Conservation (phyloP, 2,797 vertebrate species). For the Knipowitschia caucasica region DNA sequence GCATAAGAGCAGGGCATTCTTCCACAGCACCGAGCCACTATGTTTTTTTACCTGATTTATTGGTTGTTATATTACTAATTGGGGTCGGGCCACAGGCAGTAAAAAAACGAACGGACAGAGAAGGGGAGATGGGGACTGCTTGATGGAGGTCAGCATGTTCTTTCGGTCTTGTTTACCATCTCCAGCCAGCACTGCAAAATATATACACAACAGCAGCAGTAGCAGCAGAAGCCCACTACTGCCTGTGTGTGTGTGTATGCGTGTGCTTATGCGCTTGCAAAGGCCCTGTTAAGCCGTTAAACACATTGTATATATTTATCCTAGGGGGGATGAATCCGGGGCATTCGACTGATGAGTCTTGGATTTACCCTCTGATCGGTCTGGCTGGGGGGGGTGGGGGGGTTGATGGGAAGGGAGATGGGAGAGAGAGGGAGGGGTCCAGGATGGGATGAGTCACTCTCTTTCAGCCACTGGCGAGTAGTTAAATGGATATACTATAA, state of each 20-base stretch:
- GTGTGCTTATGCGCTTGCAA: conserved; percentile 3
- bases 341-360: conserved; percentile 68
- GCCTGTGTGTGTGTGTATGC: not conserved
- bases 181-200: conserved; percentile 48
- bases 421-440: conserved; percentile 1
- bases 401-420: not conserved
- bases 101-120: conserved; percentile 21
- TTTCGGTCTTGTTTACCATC: conserved; percentile 59
- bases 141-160: conserved; percentile 59
- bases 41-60: conserved; percentile 41
- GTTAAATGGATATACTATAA: conserved; percentile 61
- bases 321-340: conserved; percentile 57
- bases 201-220: conserved; percentile 42
- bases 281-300: conserved; percentile 56
- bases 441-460: conserved; percentile 60
- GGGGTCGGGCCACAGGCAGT: conserved; percentile 30
- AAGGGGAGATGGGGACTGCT: conserved; percentile 23
- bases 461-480: conserved; percentile 55
- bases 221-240: conserved; percentile 10
- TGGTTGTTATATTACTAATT: conserved; percentile 39
- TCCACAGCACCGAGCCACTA: not conserved
- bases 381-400: conserved; percentile 41
- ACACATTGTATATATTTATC: conserved; percentile 70
- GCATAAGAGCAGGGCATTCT: conserved; percentile 10
- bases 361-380: conserved; percentile 63